Evolutionary conservation across 2,888 invertebrate genomes (phyloP), one percentile per base, ranked within the genome.

Genomic region (Xestia c-nigrum): DNA sequence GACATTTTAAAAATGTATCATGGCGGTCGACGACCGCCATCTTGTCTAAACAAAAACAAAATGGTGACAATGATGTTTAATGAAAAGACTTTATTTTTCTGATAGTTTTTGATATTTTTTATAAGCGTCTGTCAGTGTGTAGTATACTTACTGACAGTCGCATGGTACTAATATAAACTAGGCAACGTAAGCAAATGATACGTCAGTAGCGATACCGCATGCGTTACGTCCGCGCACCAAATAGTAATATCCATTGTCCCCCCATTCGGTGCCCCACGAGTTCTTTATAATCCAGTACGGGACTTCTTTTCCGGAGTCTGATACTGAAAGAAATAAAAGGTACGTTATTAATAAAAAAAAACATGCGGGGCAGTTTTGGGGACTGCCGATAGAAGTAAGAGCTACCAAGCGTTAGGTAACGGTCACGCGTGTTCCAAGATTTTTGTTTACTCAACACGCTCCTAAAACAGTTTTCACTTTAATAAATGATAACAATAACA

Each of bases 231-330:
- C 94, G 3, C 94, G 91, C 68, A 91, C 92, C 59, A 95, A 66
- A 72, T 94, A 94, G 84, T 95, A 95, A 76, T 72, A 95, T 0
- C 95, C 95, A 0, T 87, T 6, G 73, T 94, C 91, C 0, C 94
- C 94, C 91, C 91, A 95, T 0, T 78, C 47, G 0, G 52, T 47
- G 0, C 94, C 94, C 94, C 94, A 94, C 0, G 94, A 95, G 84
- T 95, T 95, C 89, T 95, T 95, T 72, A 95, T 94, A 50, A 94
- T 93, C 94, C 94, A 95, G 65, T 94, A 95, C 0, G 92, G 93
- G 0, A 88, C 31, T 4, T 3, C 5, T 9, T 40, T 63, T 0
- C 88, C 88, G 0, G 78, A 77, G 0, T 84, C 40, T 19, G 82
- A 70, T 40, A 83, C 93, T 93, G 87, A 1, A 82, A 74, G 0